Evolutionary conservation across 2,888 invertebrate species (phyloP).

Genomic region (Rhagonycha lutea): DNA sequence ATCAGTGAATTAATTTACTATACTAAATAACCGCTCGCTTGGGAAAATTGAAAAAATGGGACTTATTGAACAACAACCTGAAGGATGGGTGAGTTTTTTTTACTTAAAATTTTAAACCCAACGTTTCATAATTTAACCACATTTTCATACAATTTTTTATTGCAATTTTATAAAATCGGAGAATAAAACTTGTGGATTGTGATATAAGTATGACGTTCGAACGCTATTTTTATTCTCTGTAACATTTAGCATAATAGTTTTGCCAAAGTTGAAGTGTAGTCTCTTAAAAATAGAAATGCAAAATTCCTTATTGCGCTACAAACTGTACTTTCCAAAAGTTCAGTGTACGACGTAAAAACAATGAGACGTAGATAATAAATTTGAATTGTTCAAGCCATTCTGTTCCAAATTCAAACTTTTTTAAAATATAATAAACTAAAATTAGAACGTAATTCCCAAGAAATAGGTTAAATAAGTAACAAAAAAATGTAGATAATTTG

Average conservation of each 20-base stretch:
- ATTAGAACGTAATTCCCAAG: neutral
- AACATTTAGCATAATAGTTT: slow-evolving; percentile 11
- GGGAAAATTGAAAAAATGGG: neutral
- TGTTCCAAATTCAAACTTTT: neutral
- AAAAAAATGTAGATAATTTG: neutral
- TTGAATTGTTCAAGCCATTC: neutral
- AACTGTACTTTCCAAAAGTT: neutral
- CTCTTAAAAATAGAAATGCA: slow-evolving; percentile 16
- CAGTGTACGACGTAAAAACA: neutral
- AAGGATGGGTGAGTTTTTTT: slow-evolving; percentile 10
- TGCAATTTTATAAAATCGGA: neutral
- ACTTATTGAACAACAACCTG: neutral
- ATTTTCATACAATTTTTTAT: neutral
- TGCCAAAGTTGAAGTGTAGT: slow-evolving; percentile 13
- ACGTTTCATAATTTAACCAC: neutral
- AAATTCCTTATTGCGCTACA: neutral
- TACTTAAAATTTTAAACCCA: neutral
- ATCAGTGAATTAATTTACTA: slow-evolving; percentile 3
- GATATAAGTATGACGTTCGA: slow-evolving; percentile 16
- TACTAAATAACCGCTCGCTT: neutral
- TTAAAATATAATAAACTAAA: neutral
- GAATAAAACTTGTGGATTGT: neutral
- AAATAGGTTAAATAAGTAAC: neutral
- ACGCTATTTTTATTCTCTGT: slow-evolving; percentile 11
- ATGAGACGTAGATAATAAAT: neutral